Evolutionary conservation across 1,140 invertebrate species (phyloP).

Genomic region (Pemphigus obesinymphae): DNA sequence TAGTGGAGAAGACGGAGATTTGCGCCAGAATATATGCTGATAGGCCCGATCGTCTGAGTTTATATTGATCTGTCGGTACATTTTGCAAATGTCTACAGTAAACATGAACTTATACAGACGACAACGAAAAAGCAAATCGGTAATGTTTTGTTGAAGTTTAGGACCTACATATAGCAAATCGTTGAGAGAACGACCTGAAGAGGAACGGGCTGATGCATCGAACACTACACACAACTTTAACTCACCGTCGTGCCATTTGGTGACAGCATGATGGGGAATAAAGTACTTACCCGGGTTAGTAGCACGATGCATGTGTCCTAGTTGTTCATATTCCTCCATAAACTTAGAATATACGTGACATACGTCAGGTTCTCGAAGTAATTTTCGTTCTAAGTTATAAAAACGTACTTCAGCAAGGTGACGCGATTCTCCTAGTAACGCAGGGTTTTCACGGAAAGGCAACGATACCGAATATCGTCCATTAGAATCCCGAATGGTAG

Average conservation of each 20-base stretch:
- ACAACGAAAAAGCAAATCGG: conserved; percentile 47
- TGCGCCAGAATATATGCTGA: too few species aligned
- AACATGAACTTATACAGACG: conserved; percentile 37
- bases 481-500: too few species aligned
- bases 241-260: conserved; percentile 45
- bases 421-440: too few species aligned
- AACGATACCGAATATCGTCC: too few species aligned
- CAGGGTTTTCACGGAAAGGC: too few species aligned
- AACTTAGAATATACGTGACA: conserved; percentile 49
- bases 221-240: too few species aligned
- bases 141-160: conserved; percentile 47
- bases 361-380: conserved; percentile 45
- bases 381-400: conserved; percentile 45
- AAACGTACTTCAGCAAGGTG: too few species aligned
- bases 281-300: background rate
- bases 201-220: conserved; percentile 46
- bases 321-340: background rate
- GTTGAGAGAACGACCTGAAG: conserved; percentile 48
- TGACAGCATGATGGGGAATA: conserved; percentile 43
- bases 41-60: background rate
- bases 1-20: too few species aligned
- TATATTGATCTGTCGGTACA: too few species aligned
- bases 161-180: conserved; percentile 47
- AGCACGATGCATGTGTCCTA: background rate
- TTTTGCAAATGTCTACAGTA: background rate